These are phyloP conservation scores for Atta colombica DNA, from an alignment of 1,140 invertebrate genomes.

Conservation along the genomic window DNA sequence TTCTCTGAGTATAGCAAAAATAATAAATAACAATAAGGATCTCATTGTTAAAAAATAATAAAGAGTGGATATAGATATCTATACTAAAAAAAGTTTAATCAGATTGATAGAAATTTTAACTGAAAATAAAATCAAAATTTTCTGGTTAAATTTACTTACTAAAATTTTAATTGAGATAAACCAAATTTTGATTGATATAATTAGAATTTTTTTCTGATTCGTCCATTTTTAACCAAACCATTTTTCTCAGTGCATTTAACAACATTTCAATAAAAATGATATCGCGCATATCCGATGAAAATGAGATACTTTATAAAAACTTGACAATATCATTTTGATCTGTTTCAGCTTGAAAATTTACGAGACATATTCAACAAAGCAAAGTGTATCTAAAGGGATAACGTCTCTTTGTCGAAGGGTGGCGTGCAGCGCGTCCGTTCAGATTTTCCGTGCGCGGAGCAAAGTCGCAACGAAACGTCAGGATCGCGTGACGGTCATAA, in stretches of 20 bases:
- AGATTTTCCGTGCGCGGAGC: conserved; percentile 28
- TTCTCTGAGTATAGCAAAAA: too few relatives aligned
- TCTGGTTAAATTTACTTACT: too few relatives aligned
- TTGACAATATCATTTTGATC: neutral
- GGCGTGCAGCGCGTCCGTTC: neutral
- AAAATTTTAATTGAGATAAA: too few relatives aligned
- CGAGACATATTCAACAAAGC: neutral
- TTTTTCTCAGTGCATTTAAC: neutral
- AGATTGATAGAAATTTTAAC: too few relatives aligned
- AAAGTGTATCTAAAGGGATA: conserved; percentile 7
- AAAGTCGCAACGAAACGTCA: conserved; percentile 17
- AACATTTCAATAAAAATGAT: neutral
- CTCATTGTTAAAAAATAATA: neutral
- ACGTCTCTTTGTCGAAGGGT: neutral
- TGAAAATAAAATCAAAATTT: too few relatives aligned
- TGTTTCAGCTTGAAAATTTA: neutral
- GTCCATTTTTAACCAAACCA: too few relatives aligned
- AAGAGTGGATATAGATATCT: neutral
- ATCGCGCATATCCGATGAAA: neutral
- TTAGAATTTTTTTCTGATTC: too few relatives aligned
- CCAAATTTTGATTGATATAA: too few relatives aligned
- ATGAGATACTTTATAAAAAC: neutral
- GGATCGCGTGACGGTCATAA: conserved; percentile 56
- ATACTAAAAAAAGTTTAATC: too few relatives aligned
- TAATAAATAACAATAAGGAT: too few relatives aligned